Percentiles rank a stretch among this genome's conserved stretches.
Conservation (phyloP, 1,140 invertebrate species). For the Achatina immaculata region DNA sequence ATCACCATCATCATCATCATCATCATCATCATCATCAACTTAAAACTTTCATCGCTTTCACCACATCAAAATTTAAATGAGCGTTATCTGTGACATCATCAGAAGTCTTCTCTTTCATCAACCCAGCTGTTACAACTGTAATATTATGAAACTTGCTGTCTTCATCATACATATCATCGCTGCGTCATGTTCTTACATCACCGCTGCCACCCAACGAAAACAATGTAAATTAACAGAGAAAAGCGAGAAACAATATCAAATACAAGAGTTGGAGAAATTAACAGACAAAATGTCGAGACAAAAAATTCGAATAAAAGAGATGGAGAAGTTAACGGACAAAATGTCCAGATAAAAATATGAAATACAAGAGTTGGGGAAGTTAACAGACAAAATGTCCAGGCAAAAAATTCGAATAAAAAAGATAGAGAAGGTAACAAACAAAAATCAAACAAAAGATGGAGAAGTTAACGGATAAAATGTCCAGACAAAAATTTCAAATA, state of each 20-base stretch:
- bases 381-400: too few relatives aligned
- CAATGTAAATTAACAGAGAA: neutral
- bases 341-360: neutral
- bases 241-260: neutral
- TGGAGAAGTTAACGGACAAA: neutral
- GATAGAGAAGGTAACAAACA: neutral
- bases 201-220: neutral
- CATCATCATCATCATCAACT: too few relatives aligned
- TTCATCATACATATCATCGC: too few relatives aligned
- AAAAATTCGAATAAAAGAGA: conserved; percentile 23
- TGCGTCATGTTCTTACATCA: too few relatives aligned
- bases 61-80: too few relatives aligned
- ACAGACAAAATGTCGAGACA: neutral
- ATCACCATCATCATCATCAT: too few relatives aligned
- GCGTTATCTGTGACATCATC: too few relatives aligned
- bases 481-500: too few relatives aligned
- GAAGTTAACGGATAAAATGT: neutral
- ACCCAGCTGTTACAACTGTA: too few relatives aligned
- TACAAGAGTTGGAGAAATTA: conserved; percentile 5
- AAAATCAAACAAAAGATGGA: neutral
- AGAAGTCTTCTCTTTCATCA: too few relatives aligned
- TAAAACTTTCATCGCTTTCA: too few relatives aligned
- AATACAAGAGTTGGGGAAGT: neutral
- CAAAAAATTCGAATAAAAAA: neutral
- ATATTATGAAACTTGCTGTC: too few relatives aligned